Conservation (phyloP, 2,113 vertebrate genomes). For the Phylloscopus whistleri region DNA sequence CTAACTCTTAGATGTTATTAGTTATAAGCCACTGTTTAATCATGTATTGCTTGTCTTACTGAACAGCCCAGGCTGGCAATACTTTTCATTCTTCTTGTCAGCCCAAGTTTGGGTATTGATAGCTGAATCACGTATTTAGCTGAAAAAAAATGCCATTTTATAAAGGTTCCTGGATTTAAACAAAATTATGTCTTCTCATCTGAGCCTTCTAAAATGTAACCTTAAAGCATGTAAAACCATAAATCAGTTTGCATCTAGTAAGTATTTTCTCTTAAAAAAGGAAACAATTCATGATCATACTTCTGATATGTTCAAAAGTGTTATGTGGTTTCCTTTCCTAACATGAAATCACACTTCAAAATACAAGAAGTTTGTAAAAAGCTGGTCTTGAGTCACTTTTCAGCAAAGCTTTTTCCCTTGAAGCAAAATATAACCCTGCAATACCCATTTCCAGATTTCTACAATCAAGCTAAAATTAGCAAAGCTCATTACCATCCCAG, state of each 20-base stretch:
- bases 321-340: background rate
- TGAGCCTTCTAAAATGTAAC: background rate
- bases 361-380: background rate
- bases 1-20: background rate
- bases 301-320: background rate
- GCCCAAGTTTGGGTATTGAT: background rate
- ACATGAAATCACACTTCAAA: background rate
- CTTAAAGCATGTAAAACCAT: background rate
- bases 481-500: slow-evolving; percentile 17
- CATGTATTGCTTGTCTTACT: background rate
- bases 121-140: background rate
- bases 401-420: background rate
- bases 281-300: background rate
- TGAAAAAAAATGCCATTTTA: background rate
- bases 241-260: background rate
- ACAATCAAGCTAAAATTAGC: slow-evolving; percentile 30
- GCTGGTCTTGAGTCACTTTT: background rate
- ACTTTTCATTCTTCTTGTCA: background rate
- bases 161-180: background rate
- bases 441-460: background rate
- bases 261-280: background rate
- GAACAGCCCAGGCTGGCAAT: background rate
- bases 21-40: background rate
- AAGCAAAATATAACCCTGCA: background rate
- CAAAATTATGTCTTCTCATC: background rate